Percentiles rank a stretch among this genome's conserved stretches.
Conservation (phyloP, 2,888 invertebrate species). For the Psococerastis gibbosa region DNA sequence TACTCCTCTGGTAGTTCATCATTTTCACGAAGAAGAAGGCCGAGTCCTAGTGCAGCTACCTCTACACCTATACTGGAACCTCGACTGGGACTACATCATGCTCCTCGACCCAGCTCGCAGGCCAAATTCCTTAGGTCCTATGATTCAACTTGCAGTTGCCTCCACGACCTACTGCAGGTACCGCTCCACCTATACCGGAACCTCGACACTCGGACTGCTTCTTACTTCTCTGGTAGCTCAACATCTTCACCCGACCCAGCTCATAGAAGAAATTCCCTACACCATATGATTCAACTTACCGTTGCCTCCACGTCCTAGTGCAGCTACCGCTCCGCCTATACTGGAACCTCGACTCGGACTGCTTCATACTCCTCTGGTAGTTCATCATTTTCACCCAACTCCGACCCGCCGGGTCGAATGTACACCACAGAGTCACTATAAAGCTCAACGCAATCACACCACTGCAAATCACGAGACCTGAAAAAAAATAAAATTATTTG, state of each 20-base stretch:
- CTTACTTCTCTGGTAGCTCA: slow-evolving; percentile 65
- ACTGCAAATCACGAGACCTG: slow-evolving; percentile 59
- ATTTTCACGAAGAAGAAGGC: slow-evolving; percentile 79
- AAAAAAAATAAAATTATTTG: slow-evolving; percentile 12
- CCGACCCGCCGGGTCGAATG: slow-evolving; percentile 69
- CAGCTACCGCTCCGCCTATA: slow-evolving; percentile 57
- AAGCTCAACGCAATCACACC: slow-evolving; percentile 54
- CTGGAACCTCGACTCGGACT: slow-evolving; percentile 53
- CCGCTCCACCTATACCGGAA: slow-evolving; percentile 57
- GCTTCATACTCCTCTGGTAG: slow-evolving; percentile 63
- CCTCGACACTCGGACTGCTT: slow-evolving; percentile 53
- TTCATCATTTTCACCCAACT: slow-evolving; percentile 83
- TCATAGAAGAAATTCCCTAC: no score
- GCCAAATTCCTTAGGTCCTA: no score
- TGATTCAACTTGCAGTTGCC: slow-evolving; percentile 47
- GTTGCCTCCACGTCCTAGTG: slow-evolving; percentile 66
- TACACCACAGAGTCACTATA: slow-evolving; percentile 64
- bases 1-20: slow-evolving; percentile 67
- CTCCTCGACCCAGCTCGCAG: no score
- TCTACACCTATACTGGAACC: slow-evolving; percentile 53
- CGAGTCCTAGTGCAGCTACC: slow-evolving; percentile 62
- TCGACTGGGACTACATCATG: slow-evolving; percentile 55
- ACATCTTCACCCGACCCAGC: slow-evolving; percentile 89
- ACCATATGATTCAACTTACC: no score
- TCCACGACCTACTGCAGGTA: slow-evolving; percentile 59